Conservation (phyloP, 2,888 invertebrate species). For the Apodemia duryi region DNA sequence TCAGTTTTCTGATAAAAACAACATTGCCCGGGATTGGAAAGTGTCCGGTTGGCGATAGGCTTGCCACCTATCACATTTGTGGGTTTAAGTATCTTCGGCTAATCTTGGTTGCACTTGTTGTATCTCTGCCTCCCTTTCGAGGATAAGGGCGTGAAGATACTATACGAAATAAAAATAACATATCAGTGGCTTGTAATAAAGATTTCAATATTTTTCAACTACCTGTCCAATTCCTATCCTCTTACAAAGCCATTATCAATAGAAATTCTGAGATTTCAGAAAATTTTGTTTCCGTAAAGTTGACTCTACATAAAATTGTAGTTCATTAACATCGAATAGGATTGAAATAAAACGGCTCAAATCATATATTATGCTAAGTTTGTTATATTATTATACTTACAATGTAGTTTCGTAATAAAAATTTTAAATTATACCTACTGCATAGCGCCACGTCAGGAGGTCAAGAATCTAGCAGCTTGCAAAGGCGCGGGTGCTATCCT, state of each 20-base stretch:
- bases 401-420: conserved; percentile 34
- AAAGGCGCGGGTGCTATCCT: conserved; percentile 28
- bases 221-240: no score
- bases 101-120: no score
- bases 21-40: no score
- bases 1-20: no score
- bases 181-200: no score
- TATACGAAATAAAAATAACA: no score
- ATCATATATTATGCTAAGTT: not conserved
- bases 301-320: not conserved
- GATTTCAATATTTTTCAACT: not conserved
- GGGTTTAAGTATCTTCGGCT: no score
- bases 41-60: no score
- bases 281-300: not conserved
- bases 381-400: not conserved
- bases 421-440: conserved; percentile 33
- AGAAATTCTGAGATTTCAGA: not conserved
- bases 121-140: no score
- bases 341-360: not conserved
- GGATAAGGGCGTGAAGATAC: no score
- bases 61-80: no score
- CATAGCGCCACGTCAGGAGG: conserved; percentile 36
- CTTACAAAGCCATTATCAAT: not conserved
- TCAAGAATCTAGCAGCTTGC: conserved; percentile 31
- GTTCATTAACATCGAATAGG: no score